Base-by-base conservation (phyloP, 2,888 invertebrate genomes). In the Dastarcus helophoroides region DNA sequence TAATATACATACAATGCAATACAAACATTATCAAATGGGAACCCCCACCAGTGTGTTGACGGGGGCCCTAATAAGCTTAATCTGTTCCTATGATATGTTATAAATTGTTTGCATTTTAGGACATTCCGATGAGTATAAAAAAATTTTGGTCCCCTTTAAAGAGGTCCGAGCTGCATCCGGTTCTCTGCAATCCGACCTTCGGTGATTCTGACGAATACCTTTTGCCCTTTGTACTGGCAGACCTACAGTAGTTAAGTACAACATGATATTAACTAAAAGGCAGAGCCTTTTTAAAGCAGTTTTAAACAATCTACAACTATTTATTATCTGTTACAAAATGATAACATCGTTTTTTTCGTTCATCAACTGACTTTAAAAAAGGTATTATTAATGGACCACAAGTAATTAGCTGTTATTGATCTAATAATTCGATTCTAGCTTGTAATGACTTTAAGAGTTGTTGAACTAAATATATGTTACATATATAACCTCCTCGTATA, bases 121-220 rank as follows among this genome's bases (percentile, higher is more conserved):
- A 71, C 53, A 65, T 76, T 26, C 67, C 67, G 39, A 56, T 63
- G 36, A 68, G 68, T 40, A 58, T 75, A 43, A 67, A 68, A 22
- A 60, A 62, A 37, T 55, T 61, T 19, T 77, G 76, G 76, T 60
- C 62, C 39, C 70, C 71, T 7, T 39, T 71, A 31, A 58, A 56
- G 26, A 60, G 63, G 36, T 51, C 58, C 14, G 63, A 71, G 37
- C 56, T 75, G 36, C 71, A 73, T 43, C 63, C 64, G 25, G 69
- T 70, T 16, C 61, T 72, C 41, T 59, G 62, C 42, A 61, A 65
- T 52, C 66, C 70, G 13, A 53, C 58, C 29, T 56, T 52, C 8
- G 67, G 68, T 21, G 69, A 71, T 46, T 69, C 69, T 27, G 69
- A 69, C 48, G 70, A 71, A 51, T 69, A 68, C 46, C 61, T 72